phyloP scores from a whole-genome alignment of 2,797 vertebrate genomes.

The Artibeus lituratus region DNA sequence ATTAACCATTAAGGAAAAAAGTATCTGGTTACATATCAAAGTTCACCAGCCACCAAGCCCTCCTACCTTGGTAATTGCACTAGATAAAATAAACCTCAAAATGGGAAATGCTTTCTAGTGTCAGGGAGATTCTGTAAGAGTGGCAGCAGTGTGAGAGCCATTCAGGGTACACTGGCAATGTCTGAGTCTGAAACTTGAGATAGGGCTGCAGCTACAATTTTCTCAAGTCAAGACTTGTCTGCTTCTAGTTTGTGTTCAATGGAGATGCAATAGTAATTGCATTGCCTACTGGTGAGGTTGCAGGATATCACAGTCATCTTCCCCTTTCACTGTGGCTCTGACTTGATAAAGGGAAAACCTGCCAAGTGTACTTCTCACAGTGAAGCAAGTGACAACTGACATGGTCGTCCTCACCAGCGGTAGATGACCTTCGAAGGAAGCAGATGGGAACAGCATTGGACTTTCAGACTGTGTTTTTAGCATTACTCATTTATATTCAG shows the following conservation, averaged over 20 bases:
- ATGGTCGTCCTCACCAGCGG: neutral
- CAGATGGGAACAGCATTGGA: neutral
- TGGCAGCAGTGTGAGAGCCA: neutral
- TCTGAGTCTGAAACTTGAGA: neutral
- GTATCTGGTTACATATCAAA: neutral
- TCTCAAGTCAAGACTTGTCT: neutral
- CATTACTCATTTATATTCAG: neutral
- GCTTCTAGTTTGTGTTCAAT: neutral
- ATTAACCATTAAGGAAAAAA: conserved; percentile 10
- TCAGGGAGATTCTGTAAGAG: neutral
- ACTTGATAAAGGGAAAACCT: neutral
- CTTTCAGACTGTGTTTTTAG: conserved; percentile 26
- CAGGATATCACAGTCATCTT: neutral
- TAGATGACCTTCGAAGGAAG: neutral
- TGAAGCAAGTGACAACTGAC: neutral
- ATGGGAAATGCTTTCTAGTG: neutral
- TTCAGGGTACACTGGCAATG: neutral
- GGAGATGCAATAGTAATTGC: neutral
- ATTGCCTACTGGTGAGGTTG: neutral
- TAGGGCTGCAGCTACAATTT: neutral
- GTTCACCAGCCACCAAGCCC: neutral
- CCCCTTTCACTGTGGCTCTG: neutral
- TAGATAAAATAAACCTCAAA: neutral
- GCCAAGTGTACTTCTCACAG: neutral
- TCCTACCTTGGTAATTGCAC: neutral